These are phyloP conservation scores for Drosophila kikkawai DNA, from an alignment of 1,140 invertebrate species.

Conservation along the genomic window DNA sequence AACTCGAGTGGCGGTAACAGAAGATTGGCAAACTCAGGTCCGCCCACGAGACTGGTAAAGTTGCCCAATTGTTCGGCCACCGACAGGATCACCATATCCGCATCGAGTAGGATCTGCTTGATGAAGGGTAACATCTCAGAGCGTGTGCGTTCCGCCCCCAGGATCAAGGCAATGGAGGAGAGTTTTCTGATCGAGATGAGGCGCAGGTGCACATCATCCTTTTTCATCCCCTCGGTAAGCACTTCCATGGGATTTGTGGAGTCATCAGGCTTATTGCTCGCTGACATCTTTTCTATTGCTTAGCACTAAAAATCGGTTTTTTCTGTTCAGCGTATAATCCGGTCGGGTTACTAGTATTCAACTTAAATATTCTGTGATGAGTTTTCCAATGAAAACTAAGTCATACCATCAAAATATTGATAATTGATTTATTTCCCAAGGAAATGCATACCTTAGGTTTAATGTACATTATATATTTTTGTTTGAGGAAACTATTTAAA, in stretches of 20 bases:
- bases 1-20: background rate
- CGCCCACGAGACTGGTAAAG: background rate
- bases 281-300: background rate
- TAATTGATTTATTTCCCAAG: no score
- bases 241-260: background rate
- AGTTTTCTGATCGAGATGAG: background rate
- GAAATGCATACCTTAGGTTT: no score
- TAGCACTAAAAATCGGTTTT: background rate
- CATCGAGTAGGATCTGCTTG: background rate
- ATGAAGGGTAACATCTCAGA: background rate
- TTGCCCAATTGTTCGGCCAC: background rate
- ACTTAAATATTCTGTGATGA: background rate
- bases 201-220: background rate
- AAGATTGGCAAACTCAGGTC: background rate
- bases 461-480: no score
- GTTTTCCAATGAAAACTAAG: background rate
- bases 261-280: background rate
- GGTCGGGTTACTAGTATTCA: background rate
- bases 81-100: background rate
- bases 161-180: background rate
- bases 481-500: no score
- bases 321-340: background rate
- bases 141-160: background rate
- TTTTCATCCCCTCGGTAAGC: no score
- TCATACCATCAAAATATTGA: no score